Evolutionary conservation across 1,140 invertebrate genomes (phyloP).

Genomic region (Brachionus sp.): DNA sequence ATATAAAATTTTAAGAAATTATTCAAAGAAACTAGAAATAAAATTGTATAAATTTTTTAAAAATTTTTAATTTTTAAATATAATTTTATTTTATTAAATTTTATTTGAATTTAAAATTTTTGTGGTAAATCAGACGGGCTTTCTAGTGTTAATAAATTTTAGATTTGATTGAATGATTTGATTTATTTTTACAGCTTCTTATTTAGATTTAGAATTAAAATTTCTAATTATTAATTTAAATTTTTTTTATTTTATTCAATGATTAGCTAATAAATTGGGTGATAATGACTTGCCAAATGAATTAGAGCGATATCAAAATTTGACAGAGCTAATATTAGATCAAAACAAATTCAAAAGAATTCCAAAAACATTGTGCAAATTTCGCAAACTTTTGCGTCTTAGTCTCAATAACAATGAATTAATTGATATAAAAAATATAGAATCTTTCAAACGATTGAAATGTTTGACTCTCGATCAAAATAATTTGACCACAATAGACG

Average conservation of each 20-base stretch:
- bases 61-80: too few species aligned
- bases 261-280: background rate
- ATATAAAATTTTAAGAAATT: too few species aligned
- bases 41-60: too few species aligned
- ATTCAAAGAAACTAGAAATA: too few species aligned
- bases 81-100: too few species aligned
- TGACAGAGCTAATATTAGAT: slow-evolving; percentile 24
- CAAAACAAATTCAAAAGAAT: background rate
- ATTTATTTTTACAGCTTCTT: too few species aligned
- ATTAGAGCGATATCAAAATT: slow-evolving; percentile 10
- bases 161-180: too few species aligned
- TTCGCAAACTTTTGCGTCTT: background rate
- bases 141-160: too few species aligned
- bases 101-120: too few species aligned
- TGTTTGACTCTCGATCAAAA: slow-evolving; percentile 14
- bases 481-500: background rate
- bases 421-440: slow-evolving; percentile 23
- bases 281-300: slow-evolving; percentile 20
- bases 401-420: slow-evolving; percentile 10
- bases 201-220: too few species aligned
- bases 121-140: too few species aligned
- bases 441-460: slow-evolving; percentile 34
- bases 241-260: background rate
- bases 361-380: slow-evolving; percentile 19
- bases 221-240: background rate